phyloP scores from a whole-genome alignment of 2,113 vertebrate genomes.

The Clinocottus analis region DNA sequence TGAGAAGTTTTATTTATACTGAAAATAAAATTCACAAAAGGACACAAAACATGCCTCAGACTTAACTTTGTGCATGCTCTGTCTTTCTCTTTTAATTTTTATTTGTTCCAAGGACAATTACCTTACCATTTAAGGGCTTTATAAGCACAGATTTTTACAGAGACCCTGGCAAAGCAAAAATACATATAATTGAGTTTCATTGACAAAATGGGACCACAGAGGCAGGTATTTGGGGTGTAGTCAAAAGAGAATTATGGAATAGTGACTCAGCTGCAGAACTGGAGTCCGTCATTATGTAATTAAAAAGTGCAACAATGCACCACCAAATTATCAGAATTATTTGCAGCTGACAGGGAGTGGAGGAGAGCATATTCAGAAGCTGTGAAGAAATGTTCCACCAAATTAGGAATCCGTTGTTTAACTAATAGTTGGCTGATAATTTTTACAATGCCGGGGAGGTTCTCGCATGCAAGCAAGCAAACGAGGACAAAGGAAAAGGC shows the following conservation, averaged over 20 bases:
- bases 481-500: constrained; percentile 49
- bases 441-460: constrained; percentile 61
- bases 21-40: constrained; percentile 26
- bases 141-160: constrained; percentile 54
- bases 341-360: constrained; percentile 73
- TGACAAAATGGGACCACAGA: constrained; percentile 74
- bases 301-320: constrained; percentile 67
- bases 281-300: constrained; percentile 72
- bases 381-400: constrained; percentile 69
- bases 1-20: constrained; percentile 56
- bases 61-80: constrained; percentile 52
- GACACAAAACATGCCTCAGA: constrained; percentile 13
- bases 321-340: constrained; percentile 76
- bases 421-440: constrained; percentile 65
- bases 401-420: constrained; percentile 72
- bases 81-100: constrained; percentile 15
- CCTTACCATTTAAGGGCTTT: constrained; percentile 60
- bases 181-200: constrained; percentile 75
- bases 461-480: constrained; percentile 44
- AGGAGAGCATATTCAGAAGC: constrained; percentile 69
- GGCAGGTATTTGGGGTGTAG: constrained; percentile 69
- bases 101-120: constrained; percentile 46
- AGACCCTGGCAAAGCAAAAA: constrained; percentile 63
- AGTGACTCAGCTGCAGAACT: constrained; percentile 71
- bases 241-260: constrained; percentile 77